Evolutionary conservation across 1,140 invertebrate species (phyloP), one percentile per base, ranked within the genome.

Genomic region (Orius laevigatus): DNA sequence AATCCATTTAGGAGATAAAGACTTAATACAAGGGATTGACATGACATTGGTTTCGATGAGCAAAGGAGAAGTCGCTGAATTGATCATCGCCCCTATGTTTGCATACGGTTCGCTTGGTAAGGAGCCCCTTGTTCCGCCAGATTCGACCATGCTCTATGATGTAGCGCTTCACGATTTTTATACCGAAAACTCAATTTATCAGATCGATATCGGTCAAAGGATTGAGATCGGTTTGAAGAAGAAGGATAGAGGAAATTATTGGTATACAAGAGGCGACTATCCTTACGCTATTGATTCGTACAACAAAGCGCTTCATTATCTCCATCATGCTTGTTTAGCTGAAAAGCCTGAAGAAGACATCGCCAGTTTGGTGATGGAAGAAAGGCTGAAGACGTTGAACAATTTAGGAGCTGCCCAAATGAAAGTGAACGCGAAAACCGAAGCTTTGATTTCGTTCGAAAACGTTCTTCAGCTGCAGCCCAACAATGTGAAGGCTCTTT

Each of bases 361-460:
- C 18, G 58, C 78, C 8, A 72, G 76, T 55, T 60, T 60, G 35
- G 16, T 92, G 18, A 57, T 89, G 12, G 81, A 87, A 31, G 81
- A 85, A 59, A 64, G 83, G 45, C 63, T 90, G 5, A 81, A 84
- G 58, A 81, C 87, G 1, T 80, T 83, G 55, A 93, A 93, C 61
- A 93, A 93, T 64, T 73, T 93, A 67, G 85, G 87, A 5, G 81
- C 83, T 47, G 82, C 87, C 16, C 87, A 92, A 64, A 73, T 92
- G 33, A 89, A 88, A 67, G 76, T 82, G 19, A 74, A 81, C 53
- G 79, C 81, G 0, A 88, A 75, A 59, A 83, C 88, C 56, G 75
- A 79, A 19, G 88, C 88, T 11, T 66, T 88, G 4, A 71, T 73
- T 59, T 87, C 84, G 16, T 75, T 91, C 16, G 78, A 86, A 35